phyloP scores from a whole-genome alignment of 2,113 vertebrate genomes.

The Ginglymostoma cirratum region DNA sequence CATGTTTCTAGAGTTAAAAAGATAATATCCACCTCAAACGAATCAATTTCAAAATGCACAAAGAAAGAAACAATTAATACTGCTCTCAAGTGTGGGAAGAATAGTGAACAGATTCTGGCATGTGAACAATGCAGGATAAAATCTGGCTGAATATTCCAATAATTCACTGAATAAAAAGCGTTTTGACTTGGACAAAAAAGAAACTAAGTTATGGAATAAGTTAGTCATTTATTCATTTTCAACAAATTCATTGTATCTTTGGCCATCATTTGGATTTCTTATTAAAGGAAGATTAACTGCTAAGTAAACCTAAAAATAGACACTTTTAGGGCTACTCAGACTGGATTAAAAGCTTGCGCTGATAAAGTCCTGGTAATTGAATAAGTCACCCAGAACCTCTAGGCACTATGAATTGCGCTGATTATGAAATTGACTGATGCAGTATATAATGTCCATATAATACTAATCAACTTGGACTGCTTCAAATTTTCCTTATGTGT shows the following conservation, averaged over 20 bases:
- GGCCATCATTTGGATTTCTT: slow-evolving; percentile 32
- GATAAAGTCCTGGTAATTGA: slow-evolving; percentile 34
- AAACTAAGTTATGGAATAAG: neutral
- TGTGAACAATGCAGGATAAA: neutral
- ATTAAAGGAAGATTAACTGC: slow-evolving; percentile 5
- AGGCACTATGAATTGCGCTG: slow-evolving; percentile 15
- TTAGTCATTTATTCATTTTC: neutral
- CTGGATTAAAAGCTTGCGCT: slow-evolving; percentile 34
- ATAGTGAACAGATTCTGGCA: neutral
- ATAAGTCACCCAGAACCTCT: slow-evolving; percentile 33
- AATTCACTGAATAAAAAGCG: slow-evolving; percentile 10
- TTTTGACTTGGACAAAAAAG: neutral
- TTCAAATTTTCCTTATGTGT: slow-evolving; percentile 12
- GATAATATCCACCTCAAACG: neutral
- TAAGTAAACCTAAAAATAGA: slow-evolving; percentile 13
- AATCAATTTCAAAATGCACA: neutral
- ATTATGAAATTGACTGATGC: slow-evolving; percentile 30
- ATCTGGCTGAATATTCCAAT: neutral
- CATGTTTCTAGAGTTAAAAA: neutral
- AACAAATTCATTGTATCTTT: slow-evolving; percentile 25
- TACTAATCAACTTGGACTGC: slow-evolving; percentile 22
- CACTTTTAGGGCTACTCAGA: neutral
- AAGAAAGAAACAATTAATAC: slow-evolving; percentile 6
- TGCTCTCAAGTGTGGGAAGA: neutral
- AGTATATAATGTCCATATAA: slow-evolving; percentile 3